These are phyloP conservation scores for Phoxinus phoxinus DNA, from an alignment of 2,113 vertebrate species.

Conservation along the genomic window DNA sequence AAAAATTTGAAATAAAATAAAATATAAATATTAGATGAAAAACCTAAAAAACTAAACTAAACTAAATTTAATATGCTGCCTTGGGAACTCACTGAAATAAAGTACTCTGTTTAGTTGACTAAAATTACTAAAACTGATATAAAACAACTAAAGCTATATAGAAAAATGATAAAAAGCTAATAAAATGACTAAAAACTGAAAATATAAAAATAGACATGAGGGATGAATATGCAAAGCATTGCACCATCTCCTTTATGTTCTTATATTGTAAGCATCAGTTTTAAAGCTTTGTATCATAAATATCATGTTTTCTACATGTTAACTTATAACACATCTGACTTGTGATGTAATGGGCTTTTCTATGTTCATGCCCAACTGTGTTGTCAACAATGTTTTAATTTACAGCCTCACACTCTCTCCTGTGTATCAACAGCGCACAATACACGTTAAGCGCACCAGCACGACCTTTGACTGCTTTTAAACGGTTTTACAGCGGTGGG, in stretches of 20 bases:
- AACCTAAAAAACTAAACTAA: background rate
- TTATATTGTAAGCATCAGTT: background rate
- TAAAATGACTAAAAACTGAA: too few species aligned
- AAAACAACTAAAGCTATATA: too few species aligned
- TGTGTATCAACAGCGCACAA: slow-evolving; percentile 18
- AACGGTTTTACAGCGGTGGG: slow-evolving; percentile 33
- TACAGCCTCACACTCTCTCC: slow-evolving; percentile 3
- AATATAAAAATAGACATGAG: too few species aligned
- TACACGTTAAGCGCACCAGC: slow-evolving; percentile 3
- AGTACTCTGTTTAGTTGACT: background rate
- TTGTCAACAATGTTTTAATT: slow-evolving; percentile 34
- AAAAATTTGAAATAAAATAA: background rate
- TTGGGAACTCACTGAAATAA: background rate
- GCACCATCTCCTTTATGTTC: background rate
- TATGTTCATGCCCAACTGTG: background rate
- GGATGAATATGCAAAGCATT: background rate
- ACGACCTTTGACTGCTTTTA: slow-evolving; percentile 13
- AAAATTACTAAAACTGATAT: background rate
- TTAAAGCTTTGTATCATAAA: background rate
- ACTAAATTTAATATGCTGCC: background rate
- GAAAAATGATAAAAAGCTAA: too few species aligned
- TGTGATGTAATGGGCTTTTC: background rate
- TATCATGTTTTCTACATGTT: background rate
- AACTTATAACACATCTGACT: background rate
- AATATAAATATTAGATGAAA: background rate